A percentile compares a stretch with the other conserved stretches of the same genome.
Conservation (phyloP, 2,113 vertebrate genomes). For the Scolopax mira region DNA sequence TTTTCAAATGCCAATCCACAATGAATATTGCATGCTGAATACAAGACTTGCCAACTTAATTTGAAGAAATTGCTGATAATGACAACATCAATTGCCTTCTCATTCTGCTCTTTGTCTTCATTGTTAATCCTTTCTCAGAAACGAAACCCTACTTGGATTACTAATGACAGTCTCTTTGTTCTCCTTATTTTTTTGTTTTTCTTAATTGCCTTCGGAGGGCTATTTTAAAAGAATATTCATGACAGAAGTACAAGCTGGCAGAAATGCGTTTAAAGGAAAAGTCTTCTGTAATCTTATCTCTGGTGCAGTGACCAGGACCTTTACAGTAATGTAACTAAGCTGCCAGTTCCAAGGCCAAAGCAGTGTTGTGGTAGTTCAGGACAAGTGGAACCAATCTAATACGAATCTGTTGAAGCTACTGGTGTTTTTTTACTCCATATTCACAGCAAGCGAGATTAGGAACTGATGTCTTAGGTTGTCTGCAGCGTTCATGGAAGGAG, state of each 20-base stretch:
- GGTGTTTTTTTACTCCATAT: background rate
- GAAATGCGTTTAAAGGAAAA: slow-evolving; percentile 34
- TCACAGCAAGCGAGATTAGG: background rate
- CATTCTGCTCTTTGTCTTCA: slow-evolving; percentile 58
- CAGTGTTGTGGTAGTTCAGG: background rate
- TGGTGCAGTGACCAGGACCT: background rate
- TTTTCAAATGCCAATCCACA: slow-evolving; percentile 30
- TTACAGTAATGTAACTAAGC: background rate
- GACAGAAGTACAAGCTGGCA: slow-evolving; percentile 38
- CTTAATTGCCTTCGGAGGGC: slow-evolving; percentile 29
- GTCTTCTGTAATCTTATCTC: slow-evolving; percentile 8
- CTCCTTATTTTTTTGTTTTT: slow-evolving; percentile 55
- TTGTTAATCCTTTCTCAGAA: slow-evolving; percentile 62
- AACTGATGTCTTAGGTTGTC: background rate
- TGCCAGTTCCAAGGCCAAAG: background rate
- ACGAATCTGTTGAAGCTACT: background rate
- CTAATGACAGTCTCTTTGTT: slow-evolving; percentile 56
- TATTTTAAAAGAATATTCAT: slow-evolving; percentile 53
- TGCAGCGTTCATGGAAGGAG: background rate
- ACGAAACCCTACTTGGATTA: slow-evolving; percentile 53
- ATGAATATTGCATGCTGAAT: slow-evolving; percentile 3
- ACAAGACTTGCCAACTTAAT: slow-evolving; percentile 43
- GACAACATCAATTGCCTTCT: slow-evolving; percentile 59
- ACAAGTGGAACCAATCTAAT: background rate
- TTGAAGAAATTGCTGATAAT: slow-evolving; percentile 65